These are phyloP conservation scores for Cliona cf. orientalis DNA, from an alignment of 37 sponge, comb jelly and placozoan species.

Conservation along the genomic window DNA sequence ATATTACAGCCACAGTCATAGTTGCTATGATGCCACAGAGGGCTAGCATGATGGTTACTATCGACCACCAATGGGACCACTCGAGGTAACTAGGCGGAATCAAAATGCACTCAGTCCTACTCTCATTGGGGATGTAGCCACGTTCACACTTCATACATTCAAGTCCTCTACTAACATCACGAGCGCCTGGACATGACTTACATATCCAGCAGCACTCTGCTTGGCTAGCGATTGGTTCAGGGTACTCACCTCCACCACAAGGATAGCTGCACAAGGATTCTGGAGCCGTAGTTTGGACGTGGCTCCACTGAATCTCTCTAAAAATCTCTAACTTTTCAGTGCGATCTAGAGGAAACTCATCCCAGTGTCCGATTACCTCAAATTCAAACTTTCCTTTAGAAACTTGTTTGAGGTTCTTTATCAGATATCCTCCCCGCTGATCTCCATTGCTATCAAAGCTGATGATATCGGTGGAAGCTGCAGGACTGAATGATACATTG, in stretches of 20 bases:
- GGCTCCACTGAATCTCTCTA: constrained; percentile 2
- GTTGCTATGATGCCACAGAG: constrained; percentile 38
- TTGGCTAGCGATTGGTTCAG: constrained; percentile 1
- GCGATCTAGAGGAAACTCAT: neutral
- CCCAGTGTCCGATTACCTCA: constrained; percentile 44
- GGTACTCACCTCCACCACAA: constrained; percentile 54
- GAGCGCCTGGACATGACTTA: constrained; percentile 34
- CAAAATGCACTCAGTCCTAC: constrained; percentile 26
- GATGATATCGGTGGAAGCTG: neutral
- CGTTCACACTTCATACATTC: constrained; percentile 47
- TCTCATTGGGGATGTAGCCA: constrained; percentile 42
- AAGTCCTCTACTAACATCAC: constrained; percentile 12
- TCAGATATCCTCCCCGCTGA: constrained; percentile 15
- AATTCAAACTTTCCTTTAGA: neutral
- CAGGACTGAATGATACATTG: constrained; percentile 24
- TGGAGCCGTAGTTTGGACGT: neutral
- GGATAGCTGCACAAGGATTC: constrained; percentile 34
- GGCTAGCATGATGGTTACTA: constrained; percentile 37
- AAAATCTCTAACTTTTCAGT: neutral
- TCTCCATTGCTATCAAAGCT: constrained; percentile 70
- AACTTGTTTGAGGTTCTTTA: constrained; percentile 41
- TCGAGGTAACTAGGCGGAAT: constrained; percentile 33
- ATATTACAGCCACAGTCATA: constrained; percentile 29
- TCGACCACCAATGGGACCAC: constrained; percentile 29
- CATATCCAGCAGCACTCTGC: constrained; percentile 73